A percentile compares a stretch with the other conserved stretches of the same genome.
These are phyloP conservation scores for Larimichthys crocea DNA, from an alignment of 2,113 vertebrate species.

Conservation along the genomic window DNA sequence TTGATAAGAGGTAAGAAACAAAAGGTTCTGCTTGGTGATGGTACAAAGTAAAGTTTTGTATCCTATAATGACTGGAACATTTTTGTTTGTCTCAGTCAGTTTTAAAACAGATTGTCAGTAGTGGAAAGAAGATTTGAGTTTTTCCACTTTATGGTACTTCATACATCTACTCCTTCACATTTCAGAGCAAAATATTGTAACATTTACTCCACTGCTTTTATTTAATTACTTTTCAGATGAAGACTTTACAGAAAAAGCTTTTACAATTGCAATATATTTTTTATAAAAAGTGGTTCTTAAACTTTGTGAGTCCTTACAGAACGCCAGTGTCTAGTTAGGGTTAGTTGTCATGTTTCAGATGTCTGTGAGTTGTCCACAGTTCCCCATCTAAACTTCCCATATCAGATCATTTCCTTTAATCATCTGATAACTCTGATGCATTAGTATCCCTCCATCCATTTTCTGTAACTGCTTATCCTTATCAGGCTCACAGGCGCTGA, in stretches of 20 bases:
- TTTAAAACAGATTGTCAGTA: not conserved
- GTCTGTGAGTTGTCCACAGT: not conserved
- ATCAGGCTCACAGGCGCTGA: too few relatives aligned
- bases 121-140: not conserved
- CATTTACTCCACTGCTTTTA: not conserved
- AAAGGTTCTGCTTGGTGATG: slow-evolving; percentile 4
- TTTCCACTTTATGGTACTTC: not conserved
- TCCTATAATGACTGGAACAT: not conserved
- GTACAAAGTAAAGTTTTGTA: not conserved
- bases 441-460: too few relatives aligned
- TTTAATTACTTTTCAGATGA: not conserved
- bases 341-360: not conserved
- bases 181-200: not conserved
- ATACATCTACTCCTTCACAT: not conserved
- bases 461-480: too few relatives aligned
- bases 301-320: not conserved
- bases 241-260: not conserved
- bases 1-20: not conserved
- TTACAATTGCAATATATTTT: not conserved
- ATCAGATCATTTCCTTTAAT: too few relatives aligned
- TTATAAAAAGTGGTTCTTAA: not conserved
- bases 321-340: not conserved
- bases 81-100: not conserved
- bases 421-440: too few relatives aligned
- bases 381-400: too few relatives aligned